Evolutionary conservation across 2,888 invertebrate species (phyloP), one percentile per base, ranked within the genome.

Genomic region (Sesia bembeciformis): DNA sequence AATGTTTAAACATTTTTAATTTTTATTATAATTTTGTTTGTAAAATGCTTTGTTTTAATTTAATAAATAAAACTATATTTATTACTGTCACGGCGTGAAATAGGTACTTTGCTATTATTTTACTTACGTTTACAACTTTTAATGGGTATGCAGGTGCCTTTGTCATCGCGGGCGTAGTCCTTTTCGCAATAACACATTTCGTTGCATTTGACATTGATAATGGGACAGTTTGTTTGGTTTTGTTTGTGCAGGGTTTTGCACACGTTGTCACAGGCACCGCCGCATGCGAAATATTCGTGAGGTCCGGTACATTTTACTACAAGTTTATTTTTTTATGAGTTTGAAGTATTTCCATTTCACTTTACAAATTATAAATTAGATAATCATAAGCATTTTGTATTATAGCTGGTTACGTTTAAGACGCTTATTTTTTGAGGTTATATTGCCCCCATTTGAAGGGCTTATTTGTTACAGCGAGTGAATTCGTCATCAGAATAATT

Each of bases 191-290:
- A 78, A 52, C 78, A 79, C 64, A 54, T 72, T 3, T 61, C 55
- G 39, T 65, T 72, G 56, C 78, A 78, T 23, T 53, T 57, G 4
- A 67, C 64, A 50, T 75, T 78, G 0, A 60, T 3, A 5, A 74
- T 73, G 3, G 72, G 76, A 52, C 79, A 81, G 55, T 62, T 62
- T 4, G 70, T 68, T 55, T 72, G 70, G 53, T 67, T 76, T 51
- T 72, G 67, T 56, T 59, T 53, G 4, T 61, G 58, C 5, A 80
- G 60, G 38, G 67, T 72, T 0, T 60, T 58, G 53, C 81, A 82
- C 0, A 65, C 75, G 39, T 77, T 81, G 59, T 82, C 84, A 43
- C 81, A 84, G 0, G 66, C 70, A 0, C 66, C 59, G 3, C 74
- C 76, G 53, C 81, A 82, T 0, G 68, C 61, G 52, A 66, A 79